phyloP scores from a whole-genome alignment of 2,113 vertebrate species.

The Tetraodon nigroviridis region DNA sequence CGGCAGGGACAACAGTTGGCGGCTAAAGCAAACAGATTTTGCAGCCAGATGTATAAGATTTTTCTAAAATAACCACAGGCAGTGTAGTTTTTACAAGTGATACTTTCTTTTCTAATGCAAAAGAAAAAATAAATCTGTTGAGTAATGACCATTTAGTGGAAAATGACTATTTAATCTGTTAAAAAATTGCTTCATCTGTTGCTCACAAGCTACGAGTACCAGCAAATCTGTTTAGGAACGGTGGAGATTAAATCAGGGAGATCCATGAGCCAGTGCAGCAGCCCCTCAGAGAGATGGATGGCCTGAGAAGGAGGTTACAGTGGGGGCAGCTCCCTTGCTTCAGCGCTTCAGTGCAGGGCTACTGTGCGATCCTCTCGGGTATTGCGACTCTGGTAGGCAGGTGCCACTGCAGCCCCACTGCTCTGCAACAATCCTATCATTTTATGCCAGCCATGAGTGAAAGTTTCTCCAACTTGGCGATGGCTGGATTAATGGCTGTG shows the following conservation, averaged over 20 bases:
- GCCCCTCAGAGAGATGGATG: slow-evolving; percentile 62
- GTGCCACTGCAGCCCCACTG: slow-evolving; percentile 12
- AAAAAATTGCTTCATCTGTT: slow-evolving; percentile 10
- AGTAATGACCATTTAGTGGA: too few relatives aligned
- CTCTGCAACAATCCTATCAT: slow-evolving; percentile 42
- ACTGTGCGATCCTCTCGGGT: slow-evolving; percentile 37
- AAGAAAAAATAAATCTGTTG: too few relatives aligned
- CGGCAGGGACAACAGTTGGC: too few relatives aligned
- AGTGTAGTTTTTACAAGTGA: too few relatives aligned
- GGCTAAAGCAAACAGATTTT: too few relatives aligned
- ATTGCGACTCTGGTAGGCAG: slow-evolving; percentile 1
- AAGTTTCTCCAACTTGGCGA: slow-evolving; percentile 51
- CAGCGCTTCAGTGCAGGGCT: slow-evolving; percentile 38
- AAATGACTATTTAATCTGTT: too few relatives aligned
- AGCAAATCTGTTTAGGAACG: slow-evolving; percentile 30
- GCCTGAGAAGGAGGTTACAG: slow-evolving; percentile 36
- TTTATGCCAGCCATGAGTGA: slow-evolving; percentile 52
- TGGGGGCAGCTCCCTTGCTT: slow-evolving; percentile 40
- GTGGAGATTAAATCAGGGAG: slow-evolving; percentile 56
- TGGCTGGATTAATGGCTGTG: slow-evolving; percentile 52
- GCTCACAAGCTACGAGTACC: slow-evolving; percentile 14
- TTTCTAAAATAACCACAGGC: too few relatives aligned
- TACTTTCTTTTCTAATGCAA: too few relatives aligned
- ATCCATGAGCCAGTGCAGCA: slow-evolving; percentile 35
- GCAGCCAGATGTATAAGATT: background rate